Base-by-base conservation (phyloP, 2,797 vertebrate genomes). In the Botia almorhae region DNA sequence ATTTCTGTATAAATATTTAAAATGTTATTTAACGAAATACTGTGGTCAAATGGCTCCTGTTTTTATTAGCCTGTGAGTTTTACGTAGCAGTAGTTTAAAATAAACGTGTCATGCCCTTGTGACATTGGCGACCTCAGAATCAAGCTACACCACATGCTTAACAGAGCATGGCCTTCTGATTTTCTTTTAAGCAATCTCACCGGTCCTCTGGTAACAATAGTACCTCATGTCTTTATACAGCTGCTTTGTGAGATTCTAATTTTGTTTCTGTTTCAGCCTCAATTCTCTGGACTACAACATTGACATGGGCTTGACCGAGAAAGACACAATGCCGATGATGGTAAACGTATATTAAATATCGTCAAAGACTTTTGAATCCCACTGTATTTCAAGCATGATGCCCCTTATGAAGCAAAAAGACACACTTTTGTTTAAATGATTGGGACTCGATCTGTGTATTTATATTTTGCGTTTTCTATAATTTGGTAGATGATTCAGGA, bases 211-310 rank as follows among this genome's bases (percentile, higher is more conserved):
- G 21, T 71, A 76, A 80, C 36, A 13, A 19, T n/a, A 17, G n/a
- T 26, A 11, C 12, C 21, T 67, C 26, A 19, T 55, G 39, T 56
- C 53, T 61, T 71, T 13, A 21, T 80, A 33, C 43, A 51, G 7
- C 11, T 73, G 33, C 67, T 82, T 78, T 81, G 69, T 82, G 55
- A 82, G 64, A 69, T 56, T 80, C 36, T 82, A 23, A 80, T 72
- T 4, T 48, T 69, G 43, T 78, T 69, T 79, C 61, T 80, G 82
- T 85, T 77, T 50, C 84, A 99, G 97, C 83, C 46, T 94, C 8
- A 95, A 94, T 87, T 98, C 97, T 36, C 87, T 97, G 84, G 96
- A 97, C 79, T 92, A 92, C 70, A 91, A 81, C 19, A 89, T 96
- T 68, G 90, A 95, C 73, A 68, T 82, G 81, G 55, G 43, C 75